phyloP scores from a whole-genome alignment of 1,140 invertebrate genomes.

The Myzus persicae region DNA sequence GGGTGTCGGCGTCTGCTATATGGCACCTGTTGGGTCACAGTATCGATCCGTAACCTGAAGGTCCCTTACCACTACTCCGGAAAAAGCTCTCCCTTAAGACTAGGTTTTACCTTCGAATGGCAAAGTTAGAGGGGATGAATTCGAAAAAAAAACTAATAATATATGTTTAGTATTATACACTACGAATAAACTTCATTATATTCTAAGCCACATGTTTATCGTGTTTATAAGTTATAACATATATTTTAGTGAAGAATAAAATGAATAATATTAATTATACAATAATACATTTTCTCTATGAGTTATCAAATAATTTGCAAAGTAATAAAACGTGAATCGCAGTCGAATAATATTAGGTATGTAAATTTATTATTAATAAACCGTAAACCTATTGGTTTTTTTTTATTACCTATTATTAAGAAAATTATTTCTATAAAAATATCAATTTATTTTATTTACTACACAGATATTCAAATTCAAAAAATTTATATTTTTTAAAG shows the following conservation, averaged over 20 bases:
- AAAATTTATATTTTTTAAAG: background rate
- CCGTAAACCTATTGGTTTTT: background rate
- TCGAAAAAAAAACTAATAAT: slow-evolving; percentile 5
- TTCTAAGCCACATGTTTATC: background rate
- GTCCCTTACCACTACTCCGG: slow-evolving; percentile 5
- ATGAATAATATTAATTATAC: background rate
- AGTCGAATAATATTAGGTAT: background rate
- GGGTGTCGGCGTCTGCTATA: slow-evolving; percentile 25
- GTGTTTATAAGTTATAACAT: background rate
- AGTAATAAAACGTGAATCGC: background rate
- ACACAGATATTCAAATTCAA: background rate
- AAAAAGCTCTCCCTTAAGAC: background rate
- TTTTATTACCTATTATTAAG: background rate
- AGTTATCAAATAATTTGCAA: background rate
- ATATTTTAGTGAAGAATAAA: background rate
- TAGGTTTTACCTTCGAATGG: background rate
- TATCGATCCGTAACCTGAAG: slow-evolving; percentile 26
- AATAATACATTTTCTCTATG: background rate
- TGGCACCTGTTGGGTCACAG: slow-evolving; percentile 55
- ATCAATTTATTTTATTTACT: background rate
- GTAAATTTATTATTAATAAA: background rate
- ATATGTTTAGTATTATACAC: background rate
- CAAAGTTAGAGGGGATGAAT: background rate
- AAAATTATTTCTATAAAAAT: background rate
- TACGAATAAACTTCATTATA: background rate